Conservation (phyloP, 2,797 vertebrate genomes). For the Rhinatrema bivittatum region DNA sequence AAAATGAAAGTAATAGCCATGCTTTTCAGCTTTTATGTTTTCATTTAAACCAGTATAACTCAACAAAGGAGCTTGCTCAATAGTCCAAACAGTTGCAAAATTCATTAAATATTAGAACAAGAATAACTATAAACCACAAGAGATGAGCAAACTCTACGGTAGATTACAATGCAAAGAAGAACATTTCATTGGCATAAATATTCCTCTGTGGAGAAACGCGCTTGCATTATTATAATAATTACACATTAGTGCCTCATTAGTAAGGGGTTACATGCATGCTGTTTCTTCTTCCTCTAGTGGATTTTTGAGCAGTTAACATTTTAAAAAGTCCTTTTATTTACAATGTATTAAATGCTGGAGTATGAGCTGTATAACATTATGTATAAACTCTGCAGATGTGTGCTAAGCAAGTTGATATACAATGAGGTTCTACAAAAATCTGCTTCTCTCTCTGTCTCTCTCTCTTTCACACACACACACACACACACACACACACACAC, state of each 20-base stretch:
- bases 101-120: conserved; percentile 31
- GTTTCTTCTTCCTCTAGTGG: conserved; percentile 58
- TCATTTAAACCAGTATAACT: conserved; percentile 13
- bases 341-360: conserved; percentile 36
- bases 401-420: conserved; percentile 3
- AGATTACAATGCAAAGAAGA: conserved; percentile 35
- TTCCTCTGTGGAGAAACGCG: conserved; percentile 53
- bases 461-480: too few relatives aligned
- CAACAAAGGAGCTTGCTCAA: conserved; percentile 14
- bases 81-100: conserved; percentile 35
- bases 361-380: not conserved
- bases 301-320: conserved; percentile 58
- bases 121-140: conserved; percentile 39
- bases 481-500: too few relatives aligned
- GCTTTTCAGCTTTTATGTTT: conserved; percentile 1
- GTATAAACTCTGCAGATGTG: conserved; percentile 26
- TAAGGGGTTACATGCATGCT: conserved; percentile 51
- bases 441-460: rapidly evolving
- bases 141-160: conserved; percentile 48
- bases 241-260: conserved; percentile 68
- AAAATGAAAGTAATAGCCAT: not conserved
- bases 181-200: conserved; percentile 61
- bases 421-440: conserved; percentile 3
- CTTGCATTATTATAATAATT: conserved; percentile 66
- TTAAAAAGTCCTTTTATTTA: conserved; percentile 48